phyloP scores from a whole-genome alignment of 1,140 invertebrate species.

The Nomia melanderi region DNA sequence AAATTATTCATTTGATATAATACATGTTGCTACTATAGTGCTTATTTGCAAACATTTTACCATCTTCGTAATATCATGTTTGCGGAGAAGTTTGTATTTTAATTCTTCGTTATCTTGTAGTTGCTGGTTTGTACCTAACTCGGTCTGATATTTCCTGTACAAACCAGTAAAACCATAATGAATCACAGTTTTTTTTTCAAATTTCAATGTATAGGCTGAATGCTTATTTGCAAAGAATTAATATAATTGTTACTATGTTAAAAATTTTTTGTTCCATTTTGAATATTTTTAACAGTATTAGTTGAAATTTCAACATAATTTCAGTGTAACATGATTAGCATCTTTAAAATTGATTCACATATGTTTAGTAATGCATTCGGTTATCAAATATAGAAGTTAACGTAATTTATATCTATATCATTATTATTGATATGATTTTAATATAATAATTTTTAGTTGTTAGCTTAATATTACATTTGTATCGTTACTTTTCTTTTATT shows the following conservation, averaged over 20 bases:
- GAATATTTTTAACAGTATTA: neutral
- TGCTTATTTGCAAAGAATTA: neutral
- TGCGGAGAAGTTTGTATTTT: conserved; percentile 45
- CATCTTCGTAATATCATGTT: conserved; percentile 43
- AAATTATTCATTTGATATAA: conserved; percentile 14
- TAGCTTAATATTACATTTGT: neutral
- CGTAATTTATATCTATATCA: neutral
- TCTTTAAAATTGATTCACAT: neutral
- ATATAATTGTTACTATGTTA: neutral
- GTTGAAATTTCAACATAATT: neutral
- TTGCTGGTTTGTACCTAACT: conserved; percentile 36
- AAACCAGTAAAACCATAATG: conserved; percentile 42
- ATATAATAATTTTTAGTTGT: neutral
- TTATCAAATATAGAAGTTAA: neutral
- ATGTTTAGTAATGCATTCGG: neutral
- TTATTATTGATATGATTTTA: neutral
- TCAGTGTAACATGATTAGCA: neutral
- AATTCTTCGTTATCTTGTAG: conserved; percentile 48
- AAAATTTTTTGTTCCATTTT: neutral
- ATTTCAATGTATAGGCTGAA: neutral
- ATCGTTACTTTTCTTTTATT: neutral
- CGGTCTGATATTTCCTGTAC: conserved; percentile 53
- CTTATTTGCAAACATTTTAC: conserved; percentile 34
- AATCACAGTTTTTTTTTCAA: conserved; percentile 6
- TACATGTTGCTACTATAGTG: conserved; percentile 10